Conservation (phyloP, 1,140 invertebrate genomes). For the Battus philenor region DNA sequence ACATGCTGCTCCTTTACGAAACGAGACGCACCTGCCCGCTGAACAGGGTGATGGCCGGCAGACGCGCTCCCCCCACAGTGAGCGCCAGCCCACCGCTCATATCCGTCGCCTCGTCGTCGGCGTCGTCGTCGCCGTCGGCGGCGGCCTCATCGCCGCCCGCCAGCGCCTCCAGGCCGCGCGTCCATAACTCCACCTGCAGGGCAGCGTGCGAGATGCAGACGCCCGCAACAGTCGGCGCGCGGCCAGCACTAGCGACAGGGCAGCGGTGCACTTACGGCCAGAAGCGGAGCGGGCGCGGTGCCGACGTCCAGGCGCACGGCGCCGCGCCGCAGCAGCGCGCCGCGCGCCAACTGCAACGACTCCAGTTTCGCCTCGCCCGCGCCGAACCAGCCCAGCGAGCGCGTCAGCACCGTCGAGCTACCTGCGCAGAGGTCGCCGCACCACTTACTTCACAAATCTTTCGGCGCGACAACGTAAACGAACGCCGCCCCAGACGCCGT, state of each 20-base stretch:
- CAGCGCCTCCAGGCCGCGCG: conserved; percentile 37
- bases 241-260: conserved; percentile 28
- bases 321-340: conserved; percentile 29
- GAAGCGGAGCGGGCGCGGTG: background rate
- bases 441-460: too few relatives aligned
- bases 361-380: conserved; percentile 29
- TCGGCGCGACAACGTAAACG: too few relatives aligned
- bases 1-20: too few relatives aligned
- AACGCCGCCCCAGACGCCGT: too few relatives aligned
- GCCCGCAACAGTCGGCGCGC: conserved; percentile 19
- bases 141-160: conserved; percentile 21
- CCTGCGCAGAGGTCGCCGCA: too few relatives aligned
- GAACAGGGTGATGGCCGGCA: conserved; percentile 33
- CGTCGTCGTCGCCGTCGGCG: conserved; percentile 9
- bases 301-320: conserved; percentile 19
- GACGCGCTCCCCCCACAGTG: conserved; percentile 26
- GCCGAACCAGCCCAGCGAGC: conserved; percentile 17
- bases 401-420: conserved; percentile 29
- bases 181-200: conserved; percentile 38
- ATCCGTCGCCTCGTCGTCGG: conserved; percentile 16
- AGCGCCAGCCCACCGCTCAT: conserved; percentile 31
- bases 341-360: conserved; percentile 34
- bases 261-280: conserved; percentile 31
- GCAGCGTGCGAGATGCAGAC: background rate
- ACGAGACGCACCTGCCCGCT: conserved; percentile 23